Base-by-base conservation (phyloP, 2,113 vertebrate genomes). In the Chaetura pelagica region DNA sequence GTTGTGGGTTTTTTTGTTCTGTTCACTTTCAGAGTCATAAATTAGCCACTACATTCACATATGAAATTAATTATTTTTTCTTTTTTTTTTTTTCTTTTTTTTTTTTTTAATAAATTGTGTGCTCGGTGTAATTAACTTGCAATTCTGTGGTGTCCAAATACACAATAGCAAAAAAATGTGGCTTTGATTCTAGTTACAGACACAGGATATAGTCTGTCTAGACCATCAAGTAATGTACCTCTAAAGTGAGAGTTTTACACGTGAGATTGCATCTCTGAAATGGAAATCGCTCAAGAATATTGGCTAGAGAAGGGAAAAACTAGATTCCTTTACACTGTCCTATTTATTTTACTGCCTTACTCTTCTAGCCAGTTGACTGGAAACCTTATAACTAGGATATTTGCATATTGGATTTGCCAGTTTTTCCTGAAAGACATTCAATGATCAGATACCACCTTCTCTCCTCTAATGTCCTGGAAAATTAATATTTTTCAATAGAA, bases 201-300 rank as follows among this genome's bases (percentile, higher is more conserved):
- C 92, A 83, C 82, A 96, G 95, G 90, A 96, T 96, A 91, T 83
- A 35, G 59, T 86, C 85, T 93, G 95, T 94, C 94, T 94, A 96
- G 94, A 97, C 90, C 71, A 90, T 88, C 94, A 92, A 95, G 78
- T 34, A 93, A 83, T 54, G 79, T 29, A 83, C 67, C 79, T 93
- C 72, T 73, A 38, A 85, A 97, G 71, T 85, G 51, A 74, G 80
- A 93, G 66, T 72, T 90, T 91, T 52, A 94, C 87, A 91, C 24
- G 9, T 87, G 92, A 95, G 95, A 83, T 85, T 93, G 35, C 88
- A 93, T 90, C 96, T 90, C 68, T 86, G 85, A 95, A 94, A 77
- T 55, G 75, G 82, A 89, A 94, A 88, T 40, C 83, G 29, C 68
- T 92, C 40, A 79, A 81, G 46, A 95, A 76, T 61, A 93, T 14